Evolutionary conservation across 2,888 invertebrate species (phyloP), one percentile per base, ranked within the genome.

Genomic region (Lymantria monacha): DNA sequence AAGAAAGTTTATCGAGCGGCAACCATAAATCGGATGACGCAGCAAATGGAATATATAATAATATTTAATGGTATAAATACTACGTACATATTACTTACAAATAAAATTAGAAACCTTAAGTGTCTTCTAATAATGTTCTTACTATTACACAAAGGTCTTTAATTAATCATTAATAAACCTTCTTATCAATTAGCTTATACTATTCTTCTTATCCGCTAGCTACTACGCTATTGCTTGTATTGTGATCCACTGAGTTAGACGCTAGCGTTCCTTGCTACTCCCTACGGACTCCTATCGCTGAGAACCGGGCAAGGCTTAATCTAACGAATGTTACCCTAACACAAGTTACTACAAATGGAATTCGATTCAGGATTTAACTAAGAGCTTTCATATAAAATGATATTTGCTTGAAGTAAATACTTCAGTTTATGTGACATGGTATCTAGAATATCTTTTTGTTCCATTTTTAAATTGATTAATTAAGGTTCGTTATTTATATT

Each of bases 361-460:
- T 86, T 81, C 85, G 84, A 88, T 88, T 80, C 77, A 70, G 79
- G 80, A 80, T 84, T 87, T 86, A 85, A 86, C 85, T 85, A 85
- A 87, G 72, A 79, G 77, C 79, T 78, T 77, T 76, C 74, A 63
- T 69, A 61, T 65, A 51, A 70, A 70, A 74, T 71, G 66, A 72
- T 69, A 75, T 59, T 66, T 51, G 58, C 37, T 48, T 57, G 55
- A 30, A 50, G 51, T 51, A 54, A 57, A 54, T 49, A 52, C 43
- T 50, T 49, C 46, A 55, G 46, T 59, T 48, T 57, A 46, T 49
- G 57, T 55, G 48, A 55, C 59, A 57, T 57, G 49, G 46, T 61
- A 55, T 22, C 2, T 22, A 22, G 22, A 5, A 22, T 22, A 22
- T 22, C 53, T 53, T 2, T 36, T 36, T 11, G 9, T 36, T 36